Evolutionary conservation across 2,888 invertebrate species (phyloP).

Genomic region (Plebejus melissa): DNA sequence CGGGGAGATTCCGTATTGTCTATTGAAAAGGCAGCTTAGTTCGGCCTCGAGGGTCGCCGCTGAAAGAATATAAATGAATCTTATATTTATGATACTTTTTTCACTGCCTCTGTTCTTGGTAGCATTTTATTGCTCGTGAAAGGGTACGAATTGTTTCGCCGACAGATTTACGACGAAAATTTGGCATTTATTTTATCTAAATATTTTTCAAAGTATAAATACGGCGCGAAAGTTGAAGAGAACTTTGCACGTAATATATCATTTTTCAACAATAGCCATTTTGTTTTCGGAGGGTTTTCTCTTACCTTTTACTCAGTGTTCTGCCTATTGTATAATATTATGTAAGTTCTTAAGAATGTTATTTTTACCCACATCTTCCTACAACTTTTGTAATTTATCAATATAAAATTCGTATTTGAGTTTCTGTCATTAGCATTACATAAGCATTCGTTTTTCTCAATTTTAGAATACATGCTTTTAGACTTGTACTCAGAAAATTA

Average conservation of each 20-base stretch:
- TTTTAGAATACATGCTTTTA: background rate
- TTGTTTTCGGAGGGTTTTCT: background rate
- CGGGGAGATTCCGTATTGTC: constrained; percentile 31
- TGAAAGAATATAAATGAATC: constrained; percentile 78
- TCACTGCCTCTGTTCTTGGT: constrained; percentile 68
- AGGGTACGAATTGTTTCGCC: constrained; percentile 77
- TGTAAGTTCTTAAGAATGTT: background rate
- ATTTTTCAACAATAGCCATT: constrained; percentile 3
- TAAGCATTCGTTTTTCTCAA: background rate
- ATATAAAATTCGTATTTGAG: no score
- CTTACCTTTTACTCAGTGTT: background rate
- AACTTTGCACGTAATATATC: background rate
- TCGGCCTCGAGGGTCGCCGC: constrained; percentile 60
- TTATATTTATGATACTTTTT: constrained; percentile 78
- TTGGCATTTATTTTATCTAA: constrained; percentile 73
- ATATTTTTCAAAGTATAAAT: constrained; percentile 46
- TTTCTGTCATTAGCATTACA: no score
- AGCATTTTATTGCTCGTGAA: constrained; percentile 78
- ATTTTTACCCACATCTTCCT: no score
- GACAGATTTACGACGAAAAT: constrained; percentile 77
- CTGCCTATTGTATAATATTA: background rate
- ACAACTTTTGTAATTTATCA: no score
- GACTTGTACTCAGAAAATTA: background rate
- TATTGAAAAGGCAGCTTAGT: constrained; percentile 45
- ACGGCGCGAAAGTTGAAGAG: constrained; percentile 2